A percentile compares a stretch with the other conserved stretches of the same genome.
These are phyloP conservation scores for Propithecus perrieri DNA, from an alignment of 2,797 vertebrate species.

Conservation along the genomic window DNA sequence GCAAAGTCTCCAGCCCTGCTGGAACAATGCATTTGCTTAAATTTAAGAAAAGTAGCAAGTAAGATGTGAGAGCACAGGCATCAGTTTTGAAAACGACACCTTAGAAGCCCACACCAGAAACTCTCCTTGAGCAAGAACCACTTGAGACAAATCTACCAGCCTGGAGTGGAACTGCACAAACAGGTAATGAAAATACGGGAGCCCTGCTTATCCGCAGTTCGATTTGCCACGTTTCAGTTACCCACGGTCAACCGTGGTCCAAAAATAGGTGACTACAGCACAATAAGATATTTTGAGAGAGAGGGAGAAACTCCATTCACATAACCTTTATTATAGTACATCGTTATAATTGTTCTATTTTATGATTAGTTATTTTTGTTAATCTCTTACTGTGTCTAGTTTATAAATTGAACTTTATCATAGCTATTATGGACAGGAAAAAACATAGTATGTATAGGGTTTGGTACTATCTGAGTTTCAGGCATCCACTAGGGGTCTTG, in stretches of 20 bases:
- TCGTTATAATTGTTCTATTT: too few relatives aligned
- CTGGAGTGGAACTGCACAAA: constrained; percentile 39
- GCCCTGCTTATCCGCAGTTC: neutral
- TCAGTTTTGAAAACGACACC: neutral
- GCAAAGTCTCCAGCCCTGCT: neutral
- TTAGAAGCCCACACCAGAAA: neutral
- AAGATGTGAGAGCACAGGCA: neutral
- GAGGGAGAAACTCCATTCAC: too few relatives aligned
- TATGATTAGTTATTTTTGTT: neutral
- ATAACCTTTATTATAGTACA: too few relatives aligned
- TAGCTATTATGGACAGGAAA: neutral
- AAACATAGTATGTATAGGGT: neutral
- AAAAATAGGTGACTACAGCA: too few relatives aligned
- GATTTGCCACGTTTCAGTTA: neutral
- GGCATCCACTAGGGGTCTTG: neutral
- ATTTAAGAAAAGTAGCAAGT: neutral
- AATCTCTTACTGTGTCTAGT: neutral
- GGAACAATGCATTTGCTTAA: neutral
- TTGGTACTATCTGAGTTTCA: neutral
- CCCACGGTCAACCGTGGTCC: neutral
- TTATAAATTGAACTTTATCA: neutral
- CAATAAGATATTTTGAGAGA: neutral
- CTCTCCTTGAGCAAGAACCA: neutral
- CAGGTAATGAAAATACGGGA: constrained; percentile 67
- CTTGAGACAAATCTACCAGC: constrained; percentile 44